Base-by-base conservation (phyloP, 1,140 invertebrate species). In the Venturia canescens region DNA sequence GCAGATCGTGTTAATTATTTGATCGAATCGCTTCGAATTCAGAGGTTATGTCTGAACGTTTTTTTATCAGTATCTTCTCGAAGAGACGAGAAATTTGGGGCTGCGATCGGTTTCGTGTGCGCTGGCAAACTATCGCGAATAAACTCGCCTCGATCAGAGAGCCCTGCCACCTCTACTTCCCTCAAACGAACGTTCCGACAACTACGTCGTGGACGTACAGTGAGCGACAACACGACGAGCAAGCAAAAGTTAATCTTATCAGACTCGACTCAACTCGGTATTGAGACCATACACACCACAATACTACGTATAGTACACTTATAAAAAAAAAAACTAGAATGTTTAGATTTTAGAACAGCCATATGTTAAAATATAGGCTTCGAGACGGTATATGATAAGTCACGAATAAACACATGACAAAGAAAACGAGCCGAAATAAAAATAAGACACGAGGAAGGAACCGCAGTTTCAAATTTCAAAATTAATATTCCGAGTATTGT, bases 91-190 rank as follows among this genome's bases (percentile, higher is more conserved):
- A 60, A 60, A 63, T 38, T 60, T 76, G 3, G 13, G 34, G 31
- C 44, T 57, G 44, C 78, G 78, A 79, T 71, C 67, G 34, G 63
- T 57, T 57, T 71, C 69, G 78, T 26, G 78, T 78, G 29, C 67
- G 50, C 77, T 50, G 63, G 44, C 67, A 67, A 53, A 79, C 67
- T 79, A 78, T 18, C 67, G 53, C 48, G 53, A 53, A 48, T 50
- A 74, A 34, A 69, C 60, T 63, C 69, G 23, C 50, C 44, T 27
- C 48, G 48, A 48, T 21, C 23, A 57, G 4, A 48, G 21, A n/a
- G 38, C 38, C 6, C 70, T 38, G 50, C 70, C 38, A 48, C 29
- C 48, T 50, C 44, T 48, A 53, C 44, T 44, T 44, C 11, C 21
- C 50, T 26, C 74, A 7, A 74, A 53, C 23, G 71, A 11, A 6